phyloP scores from a whole-genome alignment of 2,797 vertebrate species.

The Trematomus bernacchii region DNA sequence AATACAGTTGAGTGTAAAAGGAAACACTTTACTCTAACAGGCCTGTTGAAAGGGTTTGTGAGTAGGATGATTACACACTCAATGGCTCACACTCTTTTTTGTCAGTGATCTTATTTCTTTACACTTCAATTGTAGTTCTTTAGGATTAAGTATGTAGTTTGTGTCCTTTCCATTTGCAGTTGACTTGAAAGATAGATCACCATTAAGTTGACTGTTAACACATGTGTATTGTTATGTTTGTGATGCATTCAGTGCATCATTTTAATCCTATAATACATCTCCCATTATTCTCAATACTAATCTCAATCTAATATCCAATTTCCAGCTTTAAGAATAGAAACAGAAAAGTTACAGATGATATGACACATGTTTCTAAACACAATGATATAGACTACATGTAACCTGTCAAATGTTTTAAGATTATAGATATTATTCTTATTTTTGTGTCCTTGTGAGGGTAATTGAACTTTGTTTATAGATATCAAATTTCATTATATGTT shows the following conservation, averaged over 20 bases:
- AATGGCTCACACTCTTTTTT: background rate
- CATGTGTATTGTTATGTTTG: too few species aligned
- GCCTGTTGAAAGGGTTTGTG: background rate
- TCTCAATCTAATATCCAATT: background rate
- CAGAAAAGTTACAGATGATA: background rate
- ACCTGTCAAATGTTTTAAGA: background rate
- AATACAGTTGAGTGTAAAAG: background rate
- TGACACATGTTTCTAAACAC: background rate
- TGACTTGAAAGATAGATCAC: background rate
- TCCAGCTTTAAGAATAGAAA: background rate
- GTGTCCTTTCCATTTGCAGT: background rate
- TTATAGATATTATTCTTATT: background rate
- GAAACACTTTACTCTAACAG: background rate
- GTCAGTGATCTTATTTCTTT: background rate
- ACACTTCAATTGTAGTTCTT: background rate
- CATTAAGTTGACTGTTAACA: too few species aligned
- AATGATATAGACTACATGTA: background rate
- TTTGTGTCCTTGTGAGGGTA: background rate
- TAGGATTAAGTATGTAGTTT: background rate
- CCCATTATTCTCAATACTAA: background rate
- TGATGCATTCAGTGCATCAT: too few species aligned
- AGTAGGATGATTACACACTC: too few species aligned
- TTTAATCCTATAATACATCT: background rate
- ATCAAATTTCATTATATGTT: background rate
- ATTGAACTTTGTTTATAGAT: background rate